These are phyloP conservation scores for Dipodomys ordii DNA, from an alignment of 2,113 vertebrate species.

Conservation along the genomic window DNA sequence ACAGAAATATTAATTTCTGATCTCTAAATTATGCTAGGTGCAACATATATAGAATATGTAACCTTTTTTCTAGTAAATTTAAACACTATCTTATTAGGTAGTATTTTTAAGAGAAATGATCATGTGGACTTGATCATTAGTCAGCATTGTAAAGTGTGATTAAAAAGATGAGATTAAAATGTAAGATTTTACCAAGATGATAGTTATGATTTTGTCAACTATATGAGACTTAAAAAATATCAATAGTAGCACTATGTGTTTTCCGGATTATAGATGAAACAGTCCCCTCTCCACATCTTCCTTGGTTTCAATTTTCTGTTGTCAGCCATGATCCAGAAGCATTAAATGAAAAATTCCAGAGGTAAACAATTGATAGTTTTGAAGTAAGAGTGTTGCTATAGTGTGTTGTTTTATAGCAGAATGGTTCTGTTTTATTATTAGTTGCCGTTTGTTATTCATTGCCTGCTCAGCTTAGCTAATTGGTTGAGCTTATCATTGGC, in stretches of 20 bases:
- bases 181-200: constrained; percentile 71
- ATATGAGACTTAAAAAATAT: constrained; percentile 63
- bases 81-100: constrained; percentile 40
- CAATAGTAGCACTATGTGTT: constrained; percentile 56
- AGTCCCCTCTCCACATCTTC: neutral
- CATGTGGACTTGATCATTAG: constrained; percentile 62
- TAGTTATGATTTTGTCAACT: constrained; percentile 51
- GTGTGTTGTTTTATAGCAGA: neutral
- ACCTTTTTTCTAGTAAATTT: constrained; percentile 44
- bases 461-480: neutral
- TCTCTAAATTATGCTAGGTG: neutral
- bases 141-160: constrained; percentile 73
- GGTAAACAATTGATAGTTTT: neutral
- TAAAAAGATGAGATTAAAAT: constrained; percentile 42
- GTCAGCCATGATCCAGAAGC: neutral
- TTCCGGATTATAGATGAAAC: constrained; percentile 44
- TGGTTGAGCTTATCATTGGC: neutral
- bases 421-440: neutral
- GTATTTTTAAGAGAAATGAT: constrained; percentile 1
- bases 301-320: neutral
- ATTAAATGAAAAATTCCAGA: neutral
- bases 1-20: constrained; percentile 2
- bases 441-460: too few species aligned
- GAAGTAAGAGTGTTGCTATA: neutral
- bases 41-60: neutral